Percentiles rank a stretch among this genome's conserved stretches.
phyloP scores from a whole-genome alignment of 2,888 invertebrate genomes.

The Pristionchus arcanus region DNA sequence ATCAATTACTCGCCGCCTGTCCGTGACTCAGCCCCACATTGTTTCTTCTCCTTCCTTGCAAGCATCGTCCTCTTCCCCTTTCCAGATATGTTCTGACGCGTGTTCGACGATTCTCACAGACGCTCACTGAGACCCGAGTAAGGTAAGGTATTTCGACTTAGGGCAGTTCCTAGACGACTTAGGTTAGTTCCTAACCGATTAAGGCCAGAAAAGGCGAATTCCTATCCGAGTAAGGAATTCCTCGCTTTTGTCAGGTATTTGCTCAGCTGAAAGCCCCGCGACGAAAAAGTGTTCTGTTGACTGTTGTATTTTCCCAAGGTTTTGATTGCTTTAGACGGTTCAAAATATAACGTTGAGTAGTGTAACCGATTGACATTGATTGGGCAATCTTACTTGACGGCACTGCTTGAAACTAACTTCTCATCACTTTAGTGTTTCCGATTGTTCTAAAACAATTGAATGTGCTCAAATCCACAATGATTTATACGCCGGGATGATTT shows the following conservation, averaged over 20 bases:
- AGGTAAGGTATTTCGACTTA: neutral
- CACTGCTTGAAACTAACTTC: too few species aligned
- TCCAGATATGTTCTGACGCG: conserved; percentile 42
- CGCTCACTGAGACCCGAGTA: conserved; percentile 17
- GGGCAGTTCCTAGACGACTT: too few species aligned
- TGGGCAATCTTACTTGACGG: too few species aligned
- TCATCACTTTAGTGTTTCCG: too few species aligned
- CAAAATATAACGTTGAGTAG: neutral
- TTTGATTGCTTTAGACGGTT: neutral
- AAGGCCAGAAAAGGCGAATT: too few species aligned
- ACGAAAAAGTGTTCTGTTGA: neutral
- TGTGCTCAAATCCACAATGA: too few species aligned
- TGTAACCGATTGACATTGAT: conserved; percentile 19
- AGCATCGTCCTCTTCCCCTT: neutral
- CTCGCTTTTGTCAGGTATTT: neutral
- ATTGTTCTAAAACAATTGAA: too few species aligned
- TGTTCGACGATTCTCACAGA: neutral
- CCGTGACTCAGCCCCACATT: neutral
- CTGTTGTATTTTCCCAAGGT: neutral
- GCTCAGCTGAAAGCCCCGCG: neutral
- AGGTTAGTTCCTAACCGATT: too few species aligned
- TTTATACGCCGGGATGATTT: neutral
- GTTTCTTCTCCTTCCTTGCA: neutral
- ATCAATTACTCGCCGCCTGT: conserved; percentile 12
- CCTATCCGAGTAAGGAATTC: neutral